Percentiles rank a stretch among this genome's conserved stretches.
Conservation (phyloP, 2,888 invertebrate genomes). For the Metacarcinus magister region DNA sequence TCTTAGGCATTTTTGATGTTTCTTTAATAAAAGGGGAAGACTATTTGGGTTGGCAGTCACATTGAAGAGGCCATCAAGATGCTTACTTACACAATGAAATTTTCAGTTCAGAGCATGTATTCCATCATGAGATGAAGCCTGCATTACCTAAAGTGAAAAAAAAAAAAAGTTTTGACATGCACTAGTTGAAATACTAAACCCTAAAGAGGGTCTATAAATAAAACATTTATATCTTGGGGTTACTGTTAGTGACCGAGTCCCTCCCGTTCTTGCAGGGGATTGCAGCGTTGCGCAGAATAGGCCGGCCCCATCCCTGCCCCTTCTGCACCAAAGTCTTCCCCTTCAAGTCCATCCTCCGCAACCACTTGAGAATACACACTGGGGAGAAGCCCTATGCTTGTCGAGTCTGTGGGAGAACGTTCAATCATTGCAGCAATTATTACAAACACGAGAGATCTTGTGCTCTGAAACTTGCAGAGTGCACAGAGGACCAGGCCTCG, state of each 20-base stretch:
- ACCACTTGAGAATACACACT: slow-evolving; percentile 82
- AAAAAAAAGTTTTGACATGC: neutral
- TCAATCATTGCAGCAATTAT: slow-evolving; percentile 82
- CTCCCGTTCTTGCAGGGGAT: slow-evolving; percentile 81
- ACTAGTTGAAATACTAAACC: neutral
- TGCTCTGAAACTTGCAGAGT: slow-evolving; percentile 75
- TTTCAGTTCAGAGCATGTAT: neutral
- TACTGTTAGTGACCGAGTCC: slow-evolving; percentile 71
- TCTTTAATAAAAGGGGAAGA: neutral
- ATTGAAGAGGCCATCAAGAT: neutral
- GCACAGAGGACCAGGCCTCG: slow-evolving; percentile 64
- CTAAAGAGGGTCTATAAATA: slow-evolving; percentile 49
- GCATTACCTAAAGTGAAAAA: neutral
- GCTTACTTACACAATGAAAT: neutral
- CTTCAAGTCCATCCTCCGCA: slow-evolving; percentile 82
- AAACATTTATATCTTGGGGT: slow-evolving; percentile 7
- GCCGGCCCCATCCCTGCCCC: slow-evolving; percentile 81
- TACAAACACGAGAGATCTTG: slow-evolving; percentile 81
- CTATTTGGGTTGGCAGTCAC: neutral
- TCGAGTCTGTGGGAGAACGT: slow-evolving; percentile 80
- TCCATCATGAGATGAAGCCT: neutral
- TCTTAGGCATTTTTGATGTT: neutral
- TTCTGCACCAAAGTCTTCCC: slow-evolving; percentile 82
- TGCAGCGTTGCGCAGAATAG: slow-evolving; percentile 77
- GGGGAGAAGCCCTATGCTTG: slow-evolving; percentile 82